A percentile compares a stretch with the other conserved stretches of the same genome.
Evolutionary conservation across 2,888 invertebrate species (phyloP).

Genomic region (Mythimna ferrago): DNA sequence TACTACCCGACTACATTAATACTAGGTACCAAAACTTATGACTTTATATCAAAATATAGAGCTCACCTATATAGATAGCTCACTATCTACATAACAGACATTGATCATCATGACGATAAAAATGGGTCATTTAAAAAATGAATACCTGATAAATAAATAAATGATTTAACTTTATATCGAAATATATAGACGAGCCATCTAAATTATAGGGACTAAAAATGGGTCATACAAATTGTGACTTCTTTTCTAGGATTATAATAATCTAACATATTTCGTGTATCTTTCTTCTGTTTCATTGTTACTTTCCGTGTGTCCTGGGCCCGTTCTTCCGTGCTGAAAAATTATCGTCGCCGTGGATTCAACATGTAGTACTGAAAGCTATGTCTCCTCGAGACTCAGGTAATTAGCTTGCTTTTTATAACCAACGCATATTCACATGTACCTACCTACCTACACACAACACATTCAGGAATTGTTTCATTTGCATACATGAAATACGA

Average conservation of each 20-base stretch:
- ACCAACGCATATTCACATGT: constrained; percentile 61
- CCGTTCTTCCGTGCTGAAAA: constrained; percentile 55
- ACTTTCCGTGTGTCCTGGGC: constrained; percentile 58
- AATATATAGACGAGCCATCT: no score
- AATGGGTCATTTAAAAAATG: neutral
- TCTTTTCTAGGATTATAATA: constrained; percentile 33
- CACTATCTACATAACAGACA: no score
- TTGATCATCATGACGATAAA: neutral
- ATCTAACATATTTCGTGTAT: constrained; percentile 60
- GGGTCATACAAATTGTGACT: no score
- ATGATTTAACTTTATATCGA: no score
- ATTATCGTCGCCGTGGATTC: constrained; percentile 52
- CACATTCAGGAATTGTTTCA: constrained; percentile 25
- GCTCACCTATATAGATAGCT: no score
- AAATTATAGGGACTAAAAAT: neutral
- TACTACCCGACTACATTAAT: no score
- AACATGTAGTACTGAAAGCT: constrained; percentile 78
- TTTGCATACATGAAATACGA: constrained; percentile 10
- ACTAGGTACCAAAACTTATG: no score
- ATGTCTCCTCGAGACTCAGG: constrained; percentile 85
- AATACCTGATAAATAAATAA: no score
- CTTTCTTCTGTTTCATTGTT: constrained; percentile 77
- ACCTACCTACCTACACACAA: constrained; percentile 33
- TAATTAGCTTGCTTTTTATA: constrained; percentile 75
- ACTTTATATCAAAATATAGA: no score